These are phyloP conservation scores for Tetrao urogallus DNA, from an alignment of 2,113 vertebrate genomes.

Conservation along the genomic window DNA sequence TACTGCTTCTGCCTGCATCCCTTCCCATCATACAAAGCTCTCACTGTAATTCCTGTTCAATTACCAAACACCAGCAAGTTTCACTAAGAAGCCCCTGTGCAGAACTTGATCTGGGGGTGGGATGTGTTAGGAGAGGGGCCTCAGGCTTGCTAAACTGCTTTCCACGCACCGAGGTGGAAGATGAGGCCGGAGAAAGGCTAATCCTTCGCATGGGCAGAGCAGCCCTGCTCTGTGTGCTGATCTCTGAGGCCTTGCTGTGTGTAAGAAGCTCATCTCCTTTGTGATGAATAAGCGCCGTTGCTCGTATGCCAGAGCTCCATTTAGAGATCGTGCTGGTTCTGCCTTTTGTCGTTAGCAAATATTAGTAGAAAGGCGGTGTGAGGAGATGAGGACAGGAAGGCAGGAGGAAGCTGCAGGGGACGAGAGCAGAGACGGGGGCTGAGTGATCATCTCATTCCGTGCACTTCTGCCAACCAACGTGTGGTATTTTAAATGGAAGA, in stretches of 20 bases:
- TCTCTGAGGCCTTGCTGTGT: conserved; percentile 25
- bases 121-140: background rate
- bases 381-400: conserved; percentile 9
- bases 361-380: background rate
- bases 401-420: conserved; percentile 1
- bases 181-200: background rate
- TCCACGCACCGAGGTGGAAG: background rate
- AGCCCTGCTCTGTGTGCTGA: conserved; percentile 33
- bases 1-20: background rate
- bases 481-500: background rate
- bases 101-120: background rate
- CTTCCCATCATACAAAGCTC: background rate
- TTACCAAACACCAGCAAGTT: conserved; percentile 16
- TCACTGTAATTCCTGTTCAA: background rate
- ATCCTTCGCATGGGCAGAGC: conserved; percentile 31
- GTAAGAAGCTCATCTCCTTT: conserved; percentile 48
- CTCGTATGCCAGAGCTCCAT: background rate
- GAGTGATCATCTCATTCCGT: background rate
- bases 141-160: conserved; percentile 35
- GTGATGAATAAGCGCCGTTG: background rate
- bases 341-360: background rate
- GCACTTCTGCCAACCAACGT: background rate
- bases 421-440: background rate
- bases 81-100: conserved; percentile 2
- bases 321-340: conserved; percentile 27